A percentile compares a stretch with the other conserved stretches of the same genome.
These are phyloP conservation scores for Chloropsis hardwickii DNA, from an alignment of 2,113 vertebrate species.

Conservation along the genomic window DNA sequence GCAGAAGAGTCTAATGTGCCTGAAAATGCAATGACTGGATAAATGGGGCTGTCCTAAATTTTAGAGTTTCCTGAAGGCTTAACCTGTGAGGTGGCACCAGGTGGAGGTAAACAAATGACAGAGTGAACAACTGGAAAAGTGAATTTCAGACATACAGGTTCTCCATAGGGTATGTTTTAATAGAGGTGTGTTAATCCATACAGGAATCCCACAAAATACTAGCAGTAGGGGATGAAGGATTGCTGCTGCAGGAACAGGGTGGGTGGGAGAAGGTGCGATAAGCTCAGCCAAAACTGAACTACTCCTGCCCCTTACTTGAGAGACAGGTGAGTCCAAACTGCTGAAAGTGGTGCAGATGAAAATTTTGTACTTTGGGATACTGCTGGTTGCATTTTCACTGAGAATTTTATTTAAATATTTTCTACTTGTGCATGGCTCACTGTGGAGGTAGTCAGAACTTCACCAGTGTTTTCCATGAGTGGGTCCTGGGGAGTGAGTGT, in stretches of 20 bases:
- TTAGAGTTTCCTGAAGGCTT: neutral
- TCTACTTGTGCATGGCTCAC: fast-evolving
- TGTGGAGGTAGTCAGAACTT: fast-evolving
- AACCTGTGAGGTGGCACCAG: neutral
- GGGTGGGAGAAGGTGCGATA: too few species aligned
- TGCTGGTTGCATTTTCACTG: neutral
- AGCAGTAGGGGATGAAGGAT: fast-evolving
- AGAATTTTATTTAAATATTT: neutral
- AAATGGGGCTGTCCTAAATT: neutral
- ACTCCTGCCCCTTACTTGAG: neutral
- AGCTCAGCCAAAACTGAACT: neutral
- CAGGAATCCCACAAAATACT: neutral
- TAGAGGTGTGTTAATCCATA: neutral
- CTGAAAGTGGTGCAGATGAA: neutral
- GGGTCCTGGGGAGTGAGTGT: neutral
- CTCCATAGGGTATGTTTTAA: neutral
- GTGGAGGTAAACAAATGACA: neutral
- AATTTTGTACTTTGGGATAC: fast-evolving
- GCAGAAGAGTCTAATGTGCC: neutral
- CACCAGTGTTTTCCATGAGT: neutral
- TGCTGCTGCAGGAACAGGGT: neutral
- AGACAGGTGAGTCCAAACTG: neutral
- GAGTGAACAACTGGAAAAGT: neutral
- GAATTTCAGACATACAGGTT: neutral
- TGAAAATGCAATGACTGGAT: neutral